Base-by-base conservation (phyloP, 2,797 vertebrate species). In the Pseudochirops corinnae region DNA sequence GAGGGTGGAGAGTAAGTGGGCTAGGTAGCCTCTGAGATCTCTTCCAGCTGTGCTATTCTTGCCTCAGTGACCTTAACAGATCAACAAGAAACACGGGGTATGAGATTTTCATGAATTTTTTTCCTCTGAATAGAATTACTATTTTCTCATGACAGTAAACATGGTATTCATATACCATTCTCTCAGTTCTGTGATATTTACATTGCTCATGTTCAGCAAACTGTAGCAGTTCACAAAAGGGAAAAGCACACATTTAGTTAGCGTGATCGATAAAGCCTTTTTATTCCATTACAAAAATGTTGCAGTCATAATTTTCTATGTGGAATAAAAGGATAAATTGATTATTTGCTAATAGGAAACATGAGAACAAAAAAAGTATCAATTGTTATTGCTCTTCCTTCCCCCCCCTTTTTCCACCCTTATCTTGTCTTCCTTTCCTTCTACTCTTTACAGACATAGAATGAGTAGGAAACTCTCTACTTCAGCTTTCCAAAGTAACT, bases 71-170 rank as follows among this genome's bases (percentile, higher is more conserved):
- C 62, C 95, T 21, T 52, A 60, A 92, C 57, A 87, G 94, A 98
- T 92, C 96, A 98, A 97, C 94, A 97, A 94, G n/a, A 93, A 0
- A 95, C 91, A 95, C 96, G 50, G 55, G 29, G n/a, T 82, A 52
- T 52, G 50, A 57, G 13, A 95, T 94, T 93, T 96, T 24, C 90
- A 52, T 96, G 3, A 96, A 96, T 96, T 74, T 87, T 92, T 98
- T 98, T 62, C 94, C 60, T 90, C 31, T 92, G 93, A 95, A 90
- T 91, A 90, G 97, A 95, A 92, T 95, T 50, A 52, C 82, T 96
- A 62, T 28, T 90, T 97, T 97, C 98, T 93, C 93, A 50, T 96
- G 62, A 94, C 92, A 98, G 94, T 96, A 58, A 96, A 98, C 98
- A 97, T 97, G 95, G 67, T 97, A 0, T 98, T 97, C 96, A 93